Conservation (phyloP, 2,113 vertebrate species). For the Phalacrocorax pelagicus region DNA sequence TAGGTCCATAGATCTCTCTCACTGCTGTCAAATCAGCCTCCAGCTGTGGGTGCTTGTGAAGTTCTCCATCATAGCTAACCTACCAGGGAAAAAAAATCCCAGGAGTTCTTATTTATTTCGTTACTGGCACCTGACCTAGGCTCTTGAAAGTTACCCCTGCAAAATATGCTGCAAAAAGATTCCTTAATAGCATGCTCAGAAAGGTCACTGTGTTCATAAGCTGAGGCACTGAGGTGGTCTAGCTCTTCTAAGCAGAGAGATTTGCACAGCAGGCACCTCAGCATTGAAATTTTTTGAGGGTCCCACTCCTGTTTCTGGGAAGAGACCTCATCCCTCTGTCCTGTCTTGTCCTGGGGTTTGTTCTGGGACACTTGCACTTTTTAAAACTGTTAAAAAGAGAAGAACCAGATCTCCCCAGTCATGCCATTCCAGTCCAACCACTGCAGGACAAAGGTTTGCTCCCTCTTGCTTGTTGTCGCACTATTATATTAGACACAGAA, state of each 20-base stretch:
- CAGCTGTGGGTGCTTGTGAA: slow-evolving; percentile 88
- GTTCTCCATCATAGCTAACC: slow-evolving; percentile 89
- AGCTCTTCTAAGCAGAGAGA: not conserved
- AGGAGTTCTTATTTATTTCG: not conserved
- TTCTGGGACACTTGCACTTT: not conserved
- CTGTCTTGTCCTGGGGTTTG: not conserved
- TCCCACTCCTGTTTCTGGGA: not conserved
- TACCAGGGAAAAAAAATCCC: not conserved
- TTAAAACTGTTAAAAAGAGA: not conserved
- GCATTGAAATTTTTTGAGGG: not conserved
- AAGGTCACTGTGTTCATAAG: not conserved
- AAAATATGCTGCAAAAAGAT: not conserved
- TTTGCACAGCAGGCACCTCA: not conserved
- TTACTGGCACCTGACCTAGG: not conserved
- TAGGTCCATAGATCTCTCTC: slow-evolving; percentile 86
- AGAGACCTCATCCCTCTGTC: not conserved
- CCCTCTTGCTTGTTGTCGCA: not conserved
- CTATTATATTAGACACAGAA: not conserved
- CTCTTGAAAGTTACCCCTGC: not conserved
- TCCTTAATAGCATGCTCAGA: not conserved
- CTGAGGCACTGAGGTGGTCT: not conserved
- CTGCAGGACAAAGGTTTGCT: not conserved
- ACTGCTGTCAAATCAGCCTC: slow-evolving; percentile 87
- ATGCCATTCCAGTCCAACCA: not conserved
- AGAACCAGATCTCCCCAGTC: not conserved